phyloP scores from a whole-genome alignment of 1,140 invertebrate genomes.

The Bactericera cockerelli region DNA sequence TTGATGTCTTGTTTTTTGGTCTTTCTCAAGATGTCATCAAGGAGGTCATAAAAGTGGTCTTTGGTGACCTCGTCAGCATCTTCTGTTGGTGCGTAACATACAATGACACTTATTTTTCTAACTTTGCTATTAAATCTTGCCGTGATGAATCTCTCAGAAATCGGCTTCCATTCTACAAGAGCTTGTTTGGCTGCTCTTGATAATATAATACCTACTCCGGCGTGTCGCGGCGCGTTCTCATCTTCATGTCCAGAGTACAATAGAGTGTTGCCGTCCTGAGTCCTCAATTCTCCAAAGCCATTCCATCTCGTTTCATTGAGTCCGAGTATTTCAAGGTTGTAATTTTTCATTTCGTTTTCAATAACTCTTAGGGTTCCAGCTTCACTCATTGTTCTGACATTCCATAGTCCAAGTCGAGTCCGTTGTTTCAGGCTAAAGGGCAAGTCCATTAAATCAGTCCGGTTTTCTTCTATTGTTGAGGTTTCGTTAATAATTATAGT shows the following conservation, averaged over 20 bases:
- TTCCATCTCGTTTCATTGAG: constrained; percentile 11
- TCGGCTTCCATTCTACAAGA: constrained; percentile 5
- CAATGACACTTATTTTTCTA: neutral
- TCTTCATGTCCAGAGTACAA: constrained; percentile 12
- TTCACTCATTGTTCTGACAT: neutral
- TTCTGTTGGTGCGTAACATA: constrained; percentile 8
- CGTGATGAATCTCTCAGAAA: constrained; percentile 11
- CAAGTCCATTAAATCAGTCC: too few relatives aligned
- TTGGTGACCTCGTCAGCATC: neutral
- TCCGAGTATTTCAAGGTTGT: too few relatives aligned
- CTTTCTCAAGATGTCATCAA: neutral
- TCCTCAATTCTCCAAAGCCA: constrained; percentile 11
- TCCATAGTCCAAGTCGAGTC: too few relatives aligned
- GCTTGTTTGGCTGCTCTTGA: too few relatives aligned
- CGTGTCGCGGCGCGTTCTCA: constrained; percentile 1
- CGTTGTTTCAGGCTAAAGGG: too few relatives aligned
- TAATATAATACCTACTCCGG: neutral
- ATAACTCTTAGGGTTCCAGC: neutral
- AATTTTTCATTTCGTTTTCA: constrained; percentile 13
- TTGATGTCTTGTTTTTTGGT: neutral
- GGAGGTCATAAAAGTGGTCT: neutral
- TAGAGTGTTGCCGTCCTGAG: constrained; percentile 8
- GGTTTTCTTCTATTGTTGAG: too few relatives aligned
- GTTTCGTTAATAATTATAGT: too few relatives aligned
- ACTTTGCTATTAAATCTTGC: constrained; percentile 8